phyloP scores from a whole-genome alignment of 2,888 invertebrate species.

The Tridacna gigas region DNA sequence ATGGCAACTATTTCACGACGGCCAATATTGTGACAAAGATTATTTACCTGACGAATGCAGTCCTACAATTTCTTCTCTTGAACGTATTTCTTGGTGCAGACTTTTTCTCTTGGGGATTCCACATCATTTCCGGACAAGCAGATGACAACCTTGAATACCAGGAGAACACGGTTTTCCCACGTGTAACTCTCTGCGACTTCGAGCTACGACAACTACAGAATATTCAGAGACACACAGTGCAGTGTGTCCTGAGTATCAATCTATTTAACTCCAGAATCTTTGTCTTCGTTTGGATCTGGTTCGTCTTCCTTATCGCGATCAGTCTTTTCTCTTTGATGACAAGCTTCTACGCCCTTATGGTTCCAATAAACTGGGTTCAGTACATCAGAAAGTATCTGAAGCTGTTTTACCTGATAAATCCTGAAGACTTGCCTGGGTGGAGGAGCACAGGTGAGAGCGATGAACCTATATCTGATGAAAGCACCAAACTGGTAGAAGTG shows the following conservation, averaged over 20 bases:
- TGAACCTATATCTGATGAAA: background rate
- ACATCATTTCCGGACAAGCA: slow-evolving; percentile 70
- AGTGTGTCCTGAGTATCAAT: slow-evolving; percentile 80
- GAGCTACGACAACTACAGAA: slow-evolving; percentile 78
- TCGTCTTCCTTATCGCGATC: slow-evolving; percentile 72
- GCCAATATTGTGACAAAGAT: slow-evolving; percentile 78
- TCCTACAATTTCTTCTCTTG: slow-evolving; percentile 80
- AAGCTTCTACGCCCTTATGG: slow-evolving; percentile 75
- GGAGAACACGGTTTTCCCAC: slow-evolving; percentile 63
- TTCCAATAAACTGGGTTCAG: slow-evolving; percentile 71
- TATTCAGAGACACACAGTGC: slow-evolving; percentile 79
- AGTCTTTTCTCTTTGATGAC: slow-evolving; percentile 72
- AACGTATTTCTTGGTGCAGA: slow-evolving; percentile 78
- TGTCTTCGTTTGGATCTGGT: slow-evolving; percentile 82
- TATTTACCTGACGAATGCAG: slow-evolving; percentile 79
- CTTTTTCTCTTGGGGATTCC: slow-evolving; percentile 77
- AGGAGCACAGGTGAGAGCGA: background rate
- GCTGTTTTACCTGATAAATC: slow-evolving; percentile 60
- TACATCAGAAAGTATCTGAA: slow-evolving; percentile 79
- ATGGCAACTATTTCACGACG: slow-evolving; percentile 79
- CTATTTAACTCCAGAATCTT: slow-evolving; percentile 82
- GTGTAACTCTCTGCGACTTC: slow-evolving; percentile 80
- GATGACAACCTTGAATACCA: slow-evolving; percentile 60
- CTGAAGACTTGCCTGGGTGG: slow-evolving; percentile 41
- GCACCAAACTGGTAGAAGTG: background rate